Evolutionary conservation across 2,797 vertebrate genomes (phyloP).

Genomic region (Gambusia yucatana): DNA sequence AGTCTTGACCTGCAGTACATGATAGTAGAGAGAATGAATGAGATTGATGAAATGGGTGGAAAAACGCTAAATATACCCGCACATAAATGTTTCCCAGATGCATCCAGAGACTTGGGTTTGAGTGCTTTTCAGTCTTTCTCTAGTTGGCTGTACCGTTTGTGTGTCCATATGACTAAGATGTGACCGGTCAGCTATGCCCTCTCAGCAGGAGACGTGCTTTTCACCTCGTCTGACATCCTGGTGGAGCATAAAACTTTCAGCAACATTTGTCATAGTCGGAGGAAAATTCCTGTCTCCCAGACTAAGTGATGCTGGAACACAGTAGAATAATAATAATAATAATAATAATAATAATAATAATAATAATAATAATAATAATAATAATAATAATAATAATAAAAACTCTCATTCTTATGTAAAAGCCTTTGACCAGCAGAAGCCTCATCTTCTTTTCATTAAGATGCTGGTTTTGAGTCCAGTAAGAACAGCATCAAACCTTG

Average conservation of each 20-base stretch:
- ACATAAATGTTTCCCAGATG: not conserved
- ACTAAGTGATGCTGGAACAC: constrained; percentile 36
- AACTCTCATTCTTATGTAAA: not conserved
- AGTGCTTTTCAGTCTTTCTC: not conserved
- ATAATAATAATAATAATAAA: not conserved
- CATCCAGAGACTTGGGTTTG: not conserved
- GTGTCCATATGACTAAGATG: not conserved
- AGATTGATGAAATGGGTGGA: not conserved
- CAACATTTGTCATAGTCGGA: constrained; percentile 33
- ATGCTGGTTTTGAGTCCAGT: not conserved
- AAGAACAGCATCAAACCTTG: not conserved
- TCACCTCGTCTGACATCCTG: constrained; percentile 37
- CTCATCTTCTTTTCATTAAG: not conserved
- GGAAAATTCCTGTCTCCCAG: constrained; percentile 43
- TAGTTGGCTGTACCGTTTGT: not conserved
- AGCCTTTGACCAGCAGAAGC: not conserved
- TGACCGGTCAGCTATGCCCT: constrained; percentile 35
- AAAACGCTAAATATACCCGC: not conserved
- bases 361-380: not conserved
- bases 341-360: too few species aligned
- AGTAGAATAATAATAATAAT: not conserved
- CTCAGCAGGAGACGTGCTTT: constrained; percentile 28
- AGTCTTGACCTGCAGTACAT: constrained; percentile 6
- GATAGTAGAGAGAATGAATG: not conserved
- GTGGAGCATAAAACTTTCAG: constrained; percentile 34